A percentile compares a stretch with the other conserved stretches of the same genome.
phyloP scores from a whole-genome alignment of 2,888 invertebrate genomes.

The Sarcophaga variegata region DNA sequence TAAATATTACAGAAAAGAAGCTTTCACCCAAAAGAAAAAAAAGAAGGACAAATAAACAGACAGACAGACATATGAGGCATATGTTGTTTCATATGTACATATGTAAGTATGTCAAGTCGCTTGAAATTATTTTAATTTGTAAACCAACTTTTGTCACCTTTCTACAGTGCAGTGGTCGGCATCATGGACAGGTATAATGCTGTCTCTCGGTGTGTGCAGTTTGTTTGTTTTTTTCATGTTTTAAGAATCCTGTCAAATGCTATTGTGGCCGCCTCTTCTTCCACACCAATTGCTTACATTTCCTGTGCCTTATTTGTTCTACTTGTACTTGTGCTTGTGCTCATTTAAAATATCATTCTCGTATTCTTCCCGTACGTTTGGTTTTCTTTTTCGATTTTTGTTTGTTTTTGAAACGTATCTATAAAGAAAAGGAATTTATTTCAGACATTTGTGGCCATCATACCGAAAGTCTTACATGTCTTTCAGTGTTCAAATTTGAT shows the following conservation, averaged over 20 bases:
- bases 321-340: constrained; percentile 32
- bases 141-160: constrained; percentile 60
- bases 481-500: not conserved
- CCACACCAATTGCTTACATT: constrained; percentile 70
- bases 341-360: not conserved
- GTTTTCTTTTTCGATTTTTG: not conserved
- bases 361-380: not conserved
- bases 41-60: constrained; percentile 13
- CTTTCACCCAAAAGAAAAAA: constrained; percentile 60
- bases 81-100: not conserved
- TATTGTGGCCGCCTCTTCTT: constrained; percentile 59
- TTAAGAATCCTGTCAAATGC: constrained; percentile 63
- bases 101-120: not conserved
- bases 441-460: constrained; percentile 1
- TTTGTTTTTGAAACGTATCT: not conserved
- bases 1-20: constrained; percentile 15
- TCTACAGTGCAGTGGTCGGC: not conserved
- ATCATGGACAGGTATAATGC: too few relatives aligned
- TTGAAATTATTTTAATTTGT: constrained; percentile 38
- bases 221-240: not conserved
- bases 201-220: not conserved
- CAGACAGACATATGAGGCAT: constrained; percentile 25
- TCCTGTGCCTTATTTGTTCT: constrained; percentile 63
- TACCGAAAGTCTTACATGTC: not conserved
- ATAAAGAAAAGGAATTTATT: constrained; percentile 21